phyloP scores from a whole-genome alignment of 2,888 invertebrate species.

The Pammene aurita region DNA sequence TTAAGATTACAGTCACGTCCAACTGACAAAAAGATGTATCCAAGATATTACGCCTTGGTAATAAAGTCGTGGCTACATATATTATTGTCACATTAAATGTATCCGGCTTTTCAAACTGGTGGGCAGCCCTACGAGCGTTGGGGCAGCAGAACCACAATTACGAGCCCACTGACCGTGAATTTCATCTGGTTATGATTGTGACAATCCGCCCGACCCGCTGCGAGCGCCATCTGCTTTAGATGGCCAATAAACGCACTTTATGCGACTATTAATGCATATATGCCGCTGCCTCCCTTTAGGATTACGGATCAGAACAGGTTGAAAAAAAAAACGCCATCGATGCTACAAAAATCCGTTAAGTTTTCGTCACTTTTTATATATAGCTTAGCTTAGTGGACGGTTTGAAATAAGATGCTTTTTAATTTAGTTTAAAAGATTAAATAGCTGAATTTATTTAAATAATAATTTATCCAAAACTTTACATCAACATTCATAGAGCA shows the following conservation, averaged over 20 bases:
- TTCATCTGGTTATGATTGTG: conserved; percentile 43
- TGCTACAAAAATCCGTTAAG: conserved; percentile 5
- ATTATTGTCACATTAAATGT: too few species aligned
- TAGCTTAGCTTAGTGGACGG: too few species aligned
- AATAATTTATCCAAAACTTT: background rate
- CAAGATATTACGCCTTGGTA: too few species aligned
- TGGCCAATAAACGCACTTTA: conserved; percentile 38
- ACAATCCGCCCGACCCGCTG: conserved; percentile 33
- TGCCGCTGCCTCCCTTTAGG: conserved; percentile 14
- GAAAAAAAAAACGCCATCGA: background rate
- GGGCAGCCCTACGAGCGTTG: conserved; percentile 28
- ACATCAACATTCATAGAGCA: background rate
- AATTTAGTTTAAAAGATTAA: too few species aligned
- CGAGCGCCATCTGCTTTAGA: conserved; percentile 36
- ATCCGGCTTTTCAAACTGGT: too few species aligned
- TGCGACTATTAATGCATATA: conserved; percentile 21
- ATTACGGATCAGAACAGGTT: conserved; percentile 16
- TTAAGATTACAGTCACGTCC: too few species aligned
- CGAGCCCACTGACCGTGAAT: conserved; percentile 41
- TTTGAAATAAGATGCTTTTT: background rate
- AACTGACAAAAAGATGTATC: too few species aligned
- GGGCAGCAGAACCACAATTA: conserved; percentile 34
- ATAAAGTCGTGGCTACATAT: too few species aligned
- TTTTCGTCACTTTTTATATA: background rate
- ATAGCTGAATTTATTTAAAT: background rate